Percentiles rank a stretch among this genome's conserved stretches.
Conservation (phyloP, 2,888 invertebrate species). For the Drosophila kanekoi region DNA sequence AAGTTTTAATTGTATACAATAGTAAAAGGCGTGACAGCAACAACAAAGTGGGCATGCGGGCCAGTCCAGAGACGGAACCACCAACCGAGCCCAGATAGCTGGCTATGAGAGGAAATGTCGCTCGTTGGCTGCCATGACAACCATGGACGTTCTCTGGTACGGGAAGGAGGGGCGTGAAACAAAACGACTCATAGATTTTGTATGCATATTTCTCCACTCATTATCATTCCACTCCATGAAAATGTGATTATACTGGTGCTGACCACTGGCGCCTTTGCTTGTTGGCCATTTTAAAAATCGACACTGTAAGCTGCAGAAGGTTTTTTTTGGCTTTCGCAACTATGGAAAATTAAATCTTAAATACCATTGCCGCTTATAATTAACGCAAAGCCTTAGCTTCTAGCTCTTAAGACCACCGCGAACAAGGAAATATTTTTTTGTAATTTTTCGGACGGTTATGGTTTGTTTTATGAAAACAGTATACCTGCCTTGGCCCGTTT, state of each 20-base stretch:
- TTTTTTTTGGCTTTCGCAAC: no score
- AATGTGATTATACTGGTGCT: not conserved
- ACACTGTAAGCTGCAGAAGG: no score
- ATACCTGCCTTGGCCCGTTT: no score
- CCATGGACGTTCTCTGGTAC: not conserved
- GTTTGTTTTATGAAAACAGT: no score
- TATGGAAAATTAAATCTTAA: not conserved
- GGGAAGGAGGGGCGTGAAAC: not conserved
- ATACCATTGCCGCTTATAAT: not conserved
- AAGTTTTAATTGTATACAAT: slow-evolving; percentile 73
- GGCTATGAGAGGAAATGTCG: slow-evolving; percentile 6
- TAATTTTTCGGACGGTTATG: no score
- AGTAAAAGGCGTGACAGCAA: slow-evolving; percentile 49
- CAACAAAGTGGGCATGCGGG: slow-evolving; percentile 9
- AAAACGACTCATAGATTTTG: not conserved
- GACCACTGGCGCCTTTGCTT: slow-evolving; percentile 1
- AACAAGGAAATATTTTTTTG: no score
- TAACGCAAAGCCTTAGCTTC: no score
- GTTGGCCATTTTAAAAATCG: not conserved
- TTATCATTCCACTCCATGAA: not conserved
- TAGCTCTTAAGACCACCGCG: no score
- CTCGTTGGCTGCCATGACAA: not conserved
- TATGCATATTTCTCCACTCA: slow-evolving; percentile 13
- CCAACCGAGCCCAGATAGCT: not conserved
- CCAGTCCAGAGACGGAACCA: not conserved